Evolutionary conservation across 2,113 vertebrate genomes (phyloP).

Genomic region (Colius striatus): DNA sequence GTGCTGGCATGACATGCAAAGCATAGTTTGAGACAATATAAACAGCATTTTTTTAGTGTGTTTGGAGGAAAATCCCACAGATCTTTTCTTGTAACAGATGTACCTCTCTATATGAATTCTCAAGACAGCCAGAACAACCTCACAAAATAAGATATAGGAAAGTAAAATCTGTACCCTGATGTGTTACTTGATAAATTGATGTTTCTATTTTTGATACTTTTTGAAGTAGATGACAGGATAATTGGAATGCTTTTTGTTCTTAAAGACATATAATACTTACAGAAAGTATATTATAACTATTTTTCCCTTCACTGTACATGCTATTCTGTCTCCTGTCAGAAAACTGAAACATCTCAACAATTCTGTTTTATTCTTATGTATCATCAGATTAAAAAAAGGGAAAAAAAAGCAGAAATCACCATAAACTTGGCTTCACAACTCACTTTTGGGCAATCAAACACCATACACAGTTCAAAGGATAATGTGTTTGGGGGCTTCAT

Average conservation of each 20-base stretch:
- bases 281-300: background rate
- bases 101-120: background rate
- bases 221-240: background rate
- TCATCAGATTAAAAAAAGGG: background rate
- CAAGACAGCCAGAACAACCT: background rate
- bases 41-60: background rate
- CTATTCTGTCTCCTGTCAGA: background rate
- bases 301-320: background rate
- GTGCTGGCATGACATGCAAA: background rate
- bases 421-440: background rate
- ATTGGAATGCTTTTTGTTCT: slow-evolving; percentile 19
- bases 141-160: background rate
- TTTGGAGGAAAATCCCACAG: background rate
- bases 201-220: slow-evolving; percentile 19
- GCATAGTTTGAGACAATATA: background rate
- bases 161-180: background rate
- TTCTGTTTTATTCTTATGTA: background rate
- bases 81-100: background rate
- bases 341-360: background rate
- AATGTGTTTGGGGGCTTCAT: background rate
- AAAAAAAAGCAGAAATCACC: background rate
- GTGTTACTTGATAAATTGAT: background rate
- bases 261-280: background rate
- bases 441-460: background rate
- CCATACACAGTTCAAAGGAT: background rate